Evolutionary conservation across 2,888 invertebrate species (phyloP), one percentile per base, ranked within the genome.

Genomic region (Oligia strigilis): DNA sequence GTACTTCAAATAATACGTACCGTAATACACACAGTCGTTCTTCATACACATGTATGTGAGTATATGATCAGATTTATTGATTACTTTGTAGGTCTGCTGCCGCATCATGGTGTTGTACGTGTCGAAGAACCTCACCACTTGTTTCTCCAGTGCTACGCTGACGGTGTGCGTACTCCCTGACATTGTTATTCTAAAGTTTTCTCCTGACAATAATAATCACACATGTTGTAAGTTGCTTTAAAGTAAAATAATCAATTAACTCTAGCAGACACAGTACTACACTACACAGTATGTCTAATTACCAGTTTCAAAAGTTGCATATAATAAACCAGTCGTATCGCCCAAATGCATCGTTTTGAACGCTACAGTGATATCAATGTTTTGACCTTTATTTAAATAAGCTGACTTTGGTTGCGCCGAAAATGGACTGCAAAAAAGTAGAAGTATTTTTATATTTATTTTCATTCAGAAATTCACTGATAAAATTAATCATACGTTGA

Each of bases 31-130:
- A 52, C 92, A 95, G 62, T 96, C 94, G 84, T 97, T 96, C 83
- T 95, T 95, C 96, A 97, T 97, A 96, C 98, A 98, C 87, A 97
- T 95, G 87, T 97, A 98, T 0, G 97, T 95, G 3, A 98, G 93
- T 9, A 95, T 65, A 85, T 97, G 96, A 52, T 97, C 92, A 23
- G 98, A 97, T 82, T 96, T 96, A 90, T 98, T 98, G 29, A 92
- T 92, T 71, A 98, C 94, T 84, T 96, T 97, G 43, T 98, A 92
- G 0, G 93, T 94, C 84, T 96, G 95, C 77, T 97, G 96, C 23
- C 97, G 96, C 72, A 97, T 96, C 93, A 98, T 94, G 8, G 97
- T 97, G 77, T 98, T 96, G 87, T 96, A 98, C 0, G 98, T 98
- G 70, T 97, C 97, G 6, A 96, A 93, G 88, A 98, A 97, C 83